These are phyloP conservation scores for Pygmarrhopalites habei DNA, from an alignment of 1,140 invertebrate species.

Conservation along the genomic window DNA sequence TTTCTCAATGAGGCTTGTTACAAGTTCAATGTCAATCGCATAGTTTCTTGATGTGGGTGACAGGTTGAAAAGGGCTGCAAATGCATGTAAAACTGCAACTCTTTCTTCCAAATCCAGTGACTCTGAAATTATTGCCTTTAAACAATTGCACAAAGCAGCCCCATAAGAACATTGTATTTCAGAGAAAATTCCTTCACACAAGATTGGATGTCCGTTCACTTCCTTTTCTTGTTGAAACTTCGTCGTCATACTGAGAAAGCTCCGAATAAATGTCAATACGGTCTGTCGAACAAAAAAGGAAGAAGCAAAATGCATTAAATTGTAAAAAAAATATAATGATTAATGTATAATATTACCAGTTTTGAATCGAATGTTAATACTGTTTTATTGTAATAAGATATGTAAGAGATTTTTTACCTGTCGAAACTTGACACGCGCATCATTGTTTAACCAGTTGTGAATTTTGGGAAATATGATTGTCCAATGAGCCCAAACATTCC, in stretches of 20 bases:
- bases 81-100: conserved; percentile 5
- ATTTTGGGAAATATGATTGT: conserved; percentile 20
- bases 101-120: conserved; percentile 20
- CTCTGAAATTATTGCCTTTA: conserved; percentile 14
- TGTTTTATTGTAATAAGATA: too few species aligned
- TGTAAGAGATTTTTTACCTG: too few species aligned
- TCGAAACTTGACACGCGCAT: conserved; percentile 11
- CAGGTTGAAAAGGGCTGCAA: conserved; percentile 14
- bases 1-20: conserved; percentile 4
- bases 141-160: conserved; percentile 6
- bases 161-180: conserved; percentile 23
- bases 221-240: conserved; percentile 8
- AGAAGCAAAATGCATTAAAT: too few species aligned
- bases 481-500: conserved; percentile 26
- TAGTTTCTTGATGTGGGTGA: conserved; percentile 21
- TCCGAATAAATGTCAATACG: conserved; percentile 13
- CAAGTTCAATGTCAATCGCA: conserved; percentile 16
- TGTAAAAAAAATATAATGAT: too few species aligned
- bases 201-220: neutral
- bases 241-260: conserved; percentile 19
- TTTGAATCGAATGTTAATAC: too few species aligned
- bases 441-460: conserved; percentile 20
- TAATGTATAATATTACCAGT: too few species aligned
- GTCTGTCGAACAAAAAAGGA: too few species aligned
- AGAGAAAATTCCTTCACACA: conserved; percentile 14